phyloP scores from a whole-genome alignment of 1,140 invertebrate species.

The Plectus sambesii region DNA sequence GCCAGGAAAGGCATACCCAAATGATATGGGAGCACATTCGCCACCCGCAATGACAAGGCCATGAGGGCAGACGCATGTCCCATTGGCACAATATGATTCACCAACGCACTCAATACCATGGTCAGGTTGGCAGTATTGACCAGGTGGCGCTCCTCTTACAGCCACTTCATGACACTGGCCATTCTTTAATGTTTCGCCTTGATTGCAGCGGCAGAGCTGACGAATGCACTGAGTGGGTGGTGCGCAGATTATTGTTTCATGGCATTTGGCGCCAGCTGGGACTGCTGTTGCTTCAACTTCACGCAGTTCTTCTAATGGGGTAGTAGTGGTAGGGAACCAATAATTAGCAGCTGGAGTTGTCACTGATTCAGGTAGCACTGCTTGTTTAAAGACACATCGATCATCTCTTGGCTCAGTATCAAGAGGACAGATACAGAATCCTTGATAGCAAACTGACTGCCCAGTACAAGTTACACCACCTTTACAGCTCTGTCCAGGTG shows the following conservation, averaged over 20 bases:
- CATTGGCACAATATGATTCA: constrained; percentile 19
- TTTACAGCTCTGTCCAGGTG: constrained; percentile 18
- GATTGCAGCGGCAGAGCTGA: constrained; percentile 22
- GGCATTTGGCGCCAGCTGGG: constrained; percentile 11
- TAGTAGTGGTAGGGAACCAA: no score
- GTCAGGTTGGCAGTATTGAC: constrained; percentile 17
- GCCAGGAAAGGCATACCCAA: constrained; percentile 21
- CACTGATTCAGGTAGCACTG: no score
- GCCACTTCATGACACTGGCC: constrained; percentile 12
- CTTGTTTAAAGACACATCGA: no score
- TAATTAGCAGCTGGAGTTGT: no score
- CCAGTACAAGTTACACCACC: constrained; percentile 19
- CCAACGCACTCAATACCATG: constrained; percentile 24
- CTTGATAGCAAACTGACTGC: constrained; percentile 12
- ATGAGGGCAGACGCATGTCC: constrained; percentile 20
- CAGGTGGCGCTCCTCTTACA: constrained; percentile 3
- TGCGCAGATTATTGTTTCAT: constrained; percentile 13
- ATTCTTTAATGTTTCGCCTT: constrained; percentile 21
- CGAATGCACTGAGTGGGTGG: constrained; percentile 18
- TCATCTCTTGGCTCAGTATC: no score
- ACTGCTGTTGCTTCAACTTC: no score
- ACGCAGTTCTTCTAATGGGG: no score
- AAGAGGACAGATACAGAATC: constrained; percentile 17
- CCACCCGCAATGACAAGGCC: constrained; percentile 6
- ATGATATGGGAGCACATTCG: constrained; percentile 11